Evolutionary conservation across 1,140 invertebrate genomes (phyloP), one percentile per base, ranked within the genome.

Genomic region (Magallana angulata): DNA sequence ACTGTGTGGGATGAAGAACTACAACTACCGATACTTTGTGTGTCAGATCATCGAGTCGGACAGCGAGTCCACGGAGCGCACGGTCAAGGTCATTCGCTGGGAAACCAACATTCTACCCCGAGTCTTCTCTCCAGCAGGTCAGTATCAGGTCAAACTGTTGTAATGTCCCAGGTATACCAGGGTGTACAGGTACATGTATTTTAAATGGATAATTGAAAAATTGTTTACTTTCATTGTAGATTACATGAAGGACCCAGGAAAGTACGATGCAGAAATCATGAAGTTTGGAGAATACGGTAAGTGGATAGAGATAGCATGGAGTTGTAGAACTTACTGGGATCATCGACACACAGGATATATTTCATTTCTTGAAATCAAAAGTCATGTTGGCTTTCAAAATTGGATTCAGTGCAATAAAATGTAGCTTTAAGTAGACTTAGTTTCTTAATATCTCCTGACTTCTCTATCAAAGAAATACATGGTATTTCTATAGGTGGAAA

Each of bases 21-120:
- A 98, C 3, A 95, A 96, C 57, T 98, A 97, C 93, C 96, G 98
- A 18, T 98, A 97, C 94, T 97, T 97, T 91, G 96, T 98, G 84
- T 97, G 97, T 93, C 93, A 96, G 48, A 90, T 96, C 7, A 90
- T 96, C 56, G 95, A 96, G n/a, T 91, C 90, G 82, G 85, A 94
- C 92, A 91, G 89, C 16, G 90, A 91, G 82, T 90, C 91, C 95
- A 96, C 89, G 94, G 96, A 89, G 92, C 92, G 86, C 93, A 95
- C 16, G 24, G 88, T 97, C 8, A 95, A 97, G 80, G 96, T 98
- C 16, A 96, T 97, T 18, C 96, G 96, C 90, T 98, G 98, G 98
- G 98, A 99, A 95, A 97, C 97, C 9, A 96, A 97, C 92, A 95
- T 97, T 86, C 94, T 95, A 84, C 97, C 98, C 60, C 95, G 98